These are phyloP conservation scores for Eupsittula cactorum DNA, from an alignment of 2,113 vertebrate genomes.

Conservation along the genomic window DNA sequence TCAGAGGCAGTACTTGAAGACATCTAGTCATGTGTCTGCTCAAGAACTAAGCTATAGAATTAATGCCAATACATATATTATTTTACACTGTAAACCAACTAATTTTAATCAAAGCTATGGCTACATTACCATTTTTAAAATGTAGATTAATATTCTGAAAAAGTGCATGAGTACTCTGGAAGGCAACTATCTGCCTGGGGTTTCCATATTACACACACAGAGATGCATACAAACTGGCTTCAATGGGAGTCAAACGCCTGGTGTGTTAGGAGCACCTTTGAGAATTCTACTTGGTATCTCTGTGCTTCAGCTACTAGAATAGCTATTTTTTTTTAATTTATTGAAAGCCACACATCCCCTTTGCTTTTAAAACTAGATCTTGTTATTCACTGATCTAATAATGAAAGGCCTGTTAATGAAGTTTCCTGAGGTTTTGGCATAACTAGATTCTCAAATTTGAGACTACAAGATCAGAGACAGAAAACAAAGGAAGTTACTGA, in stretches of 20 bases:
- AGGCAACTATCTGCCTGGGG: not conserved
- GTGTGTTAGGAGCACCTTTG: not conserved
- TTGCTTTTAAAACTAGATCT: not conserved
- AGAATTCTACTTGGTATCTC: not conserved
- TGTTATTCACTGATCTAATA: not conserved
- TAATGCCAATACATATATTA: not conserved
- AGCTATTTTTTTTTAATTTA: not conserved
- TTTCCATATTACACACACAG: not conserved
- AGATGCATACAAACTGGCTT: not conserved
- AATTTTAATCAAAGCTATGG: not conserved
- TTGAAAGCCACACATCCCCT: not conserved
- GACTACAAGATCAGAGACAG: not conserved
- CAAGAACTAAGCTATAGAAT: not conserved
- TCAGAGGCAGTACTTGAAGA: not conserved
- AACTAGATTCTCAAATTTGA: not conserved
- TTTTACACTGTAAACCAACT: not conserved
- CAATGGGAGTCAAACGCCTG: not conserved
- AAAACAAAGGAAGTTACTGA: not conserved
- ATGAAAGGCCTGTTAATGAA: not conserved
- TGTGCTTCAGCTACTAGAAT: not conserved
- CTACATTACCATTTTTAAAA: not conserved
- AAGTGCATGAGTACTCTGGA: not conserved
- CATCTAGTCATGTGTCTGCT: not conserved
- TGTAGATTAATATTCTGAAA: not conserved
- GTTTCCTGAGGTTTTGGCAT: not conserved